Evolutionary conservation across 1,140 invertebrate species (phyloP).

Genomic region (Drosophila tani): DNA sequence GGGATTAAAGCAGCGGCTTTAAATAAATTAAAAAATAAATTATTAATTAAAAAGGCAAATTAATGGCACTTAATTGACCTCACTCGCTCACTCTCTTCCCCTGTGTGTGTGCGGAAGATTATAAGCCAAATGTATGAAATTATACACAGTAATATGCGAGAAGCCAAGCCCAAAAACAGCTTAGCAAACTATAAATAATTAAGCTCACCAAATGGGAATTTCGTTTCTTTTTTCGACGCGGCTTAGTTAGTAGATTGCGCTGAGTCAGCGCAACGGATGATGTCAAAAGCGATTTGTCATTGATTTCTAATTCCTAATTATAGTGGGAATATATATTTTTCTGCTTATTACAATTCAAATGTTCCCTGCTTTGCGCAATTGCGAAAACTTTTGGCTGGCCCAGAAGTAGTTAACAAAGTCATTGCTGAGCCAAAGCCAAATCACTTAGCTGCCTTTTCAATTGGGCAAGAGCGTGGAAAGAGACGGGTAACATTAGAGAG

Average conservation of each 20-base stretch:
- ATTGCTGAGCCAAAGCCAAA: conserved; percentile 72
- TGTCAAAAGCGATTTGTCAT: conserved; percentile 61
- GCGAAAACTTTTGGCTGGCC: conserved; percentile 65
- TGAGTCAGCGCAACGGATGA: conserved; percentile 37
- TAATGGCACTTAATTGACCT: conserved; percentile 56
- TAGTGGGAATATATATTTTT: conserved; percentile 19
- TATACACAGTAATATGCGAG: conserved; percentile 18
- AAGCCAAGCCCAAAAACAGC: conserved; percentile 57
- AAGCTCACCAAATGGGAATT: conserved; percentile 59
- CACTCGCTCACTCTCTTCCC: conserved; percentile 4
- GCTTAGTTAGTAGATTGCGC: conserved; percentile 42
- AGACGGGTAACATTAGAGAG: conserved; percentile 17
- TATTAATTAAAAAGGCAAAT: conserved; percentile 76
- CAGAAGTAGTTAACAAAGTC: conserved; percentile 55
- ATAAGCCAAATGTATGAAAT: conserved; percentile 30
- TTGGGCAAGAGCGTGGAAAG: conserved; percentile 25
- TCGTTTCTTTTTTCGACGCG: conserved; percentile 16
- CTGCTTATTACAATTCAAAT: conserved; percentile 28
- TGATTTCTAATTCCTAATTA: conserved; percentile 53
- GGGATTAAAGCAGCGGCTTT: conserved; percentile 58
- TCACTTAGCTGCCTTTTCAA: conserved; percentile 58
- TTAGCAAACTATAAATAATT: conserved; percentile 45
- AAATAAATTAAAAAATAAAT: conserved; percentile 74
- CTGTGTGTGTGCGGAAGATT: conserved; percentile 8
- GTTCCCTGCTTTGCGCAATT: conserved; percentile 28